A percentile compares a stretch with the other conserved stretches of the same genome.
Conservation (phyloP, 64 coral and sea anemone genomes). For the Montipora capricornis region DNA sequence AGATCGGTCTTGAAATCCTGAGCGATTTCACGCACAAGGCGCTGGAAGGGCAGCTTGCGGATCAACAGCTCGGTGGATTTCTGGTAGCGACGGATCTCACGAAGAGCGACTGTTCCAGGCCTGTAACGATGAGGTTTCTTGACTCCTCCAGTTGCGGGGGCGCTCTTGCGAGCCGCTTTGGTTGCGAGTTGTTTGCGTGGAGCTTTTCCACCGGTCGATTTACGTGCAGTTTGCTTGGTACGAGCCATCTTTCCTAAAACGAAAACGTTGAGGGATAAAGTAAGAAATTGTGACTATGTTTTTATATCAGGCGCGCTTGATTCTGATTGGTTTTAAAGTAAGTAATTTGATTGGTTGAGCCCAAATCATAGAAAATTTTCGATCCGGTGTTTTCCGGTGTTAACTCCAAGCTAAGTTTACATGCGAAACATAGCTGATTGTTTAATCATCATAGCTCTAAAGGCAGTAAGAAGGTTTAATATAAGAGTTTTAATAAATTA, state of each 20-base stretch:
- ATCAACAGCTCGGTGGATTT: conserved; percentile 96
- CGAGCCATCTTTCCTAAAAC: conserved; percentile 45
- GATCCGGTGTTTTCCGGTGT: not conserved
- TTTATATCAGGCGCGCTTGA: conserved; percentile 1
- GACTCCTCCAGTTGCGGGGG: conserved; percentile 80
- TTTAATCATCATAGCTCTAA: not conserved
- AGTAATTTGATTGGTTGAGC: not conserved
- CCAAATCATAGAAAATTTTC: not conserved
- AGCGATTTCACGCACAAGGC: conserved; percentile 94
- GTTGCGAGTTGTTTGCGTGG: conserved; percentile 78
- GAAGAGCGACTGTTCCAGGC: conserved; percentile 96
- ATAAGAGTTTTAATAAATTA: not conserved
- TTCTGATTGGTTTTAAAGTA: not conserved
- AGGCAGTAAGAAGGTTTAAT: not conserved
- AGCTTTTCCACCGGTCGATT: conserved; percentile 83
- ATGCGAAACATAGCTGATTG: not conserved
- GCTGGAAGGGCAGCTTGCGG: conserved; percentile 95
- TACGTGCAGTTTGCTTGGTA: conserved; percentile 78
- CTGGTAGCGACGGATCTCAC: conserved; percentile 97
- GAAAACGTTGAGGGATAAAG: not conserved
- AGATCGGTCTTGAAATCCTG: conserved; percentile 94
- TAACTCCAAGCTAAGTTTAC: not conserved
- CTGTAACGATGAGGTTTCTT: conserved; percentile 97
- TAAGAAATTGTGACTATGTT: not conserved
- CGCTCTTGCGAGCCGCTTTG: conserved; percentile 85